These are phyloP conservation scores for Isaurus tuberculatus DNA, from an alignment of 92 coral and sea anemone genomes.

Conservation along the genomic window DNA sequence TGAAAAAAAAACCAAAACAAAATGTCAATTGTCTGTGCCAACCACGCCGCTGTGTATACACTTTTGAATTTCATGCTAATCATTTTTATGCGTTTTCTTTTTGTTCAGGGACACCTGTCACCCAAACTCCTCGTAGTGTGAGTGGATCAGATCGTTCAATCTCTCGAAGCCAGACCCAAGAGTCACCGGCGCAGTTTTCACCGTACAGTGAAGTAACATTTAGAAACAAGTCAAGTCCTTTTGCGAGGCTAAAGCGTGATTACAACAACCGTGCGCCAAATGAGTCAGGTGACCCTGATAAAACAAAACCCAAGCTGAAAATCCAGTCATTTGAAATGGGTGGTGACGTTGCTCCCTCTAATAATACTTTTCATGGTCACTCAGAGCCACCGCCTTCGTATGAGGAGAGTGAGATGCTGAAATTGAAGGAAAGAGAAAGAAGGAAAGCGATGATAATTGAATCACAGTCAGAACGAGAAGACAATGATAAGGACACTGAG, in stretches of 20 bases:
- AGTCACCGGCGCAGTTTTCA: slow-evolving; percentile 63
- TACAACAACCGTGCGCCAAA: slow-evolving; percentile 75
- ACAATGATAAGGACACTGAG: slow-evolving; percentile 24
- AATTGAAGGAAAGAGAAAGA: slow-evolving; percentile 81
- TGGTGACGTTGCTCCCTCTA: slow-evolving; percentile 65
- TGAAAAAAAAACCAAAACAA: no score
- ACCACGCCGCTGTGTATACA: no score
- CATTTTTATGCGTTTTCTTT: neutral
- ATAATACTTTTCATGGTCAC: slow-evolving; percentile 73
- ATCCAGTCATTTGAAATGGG: slow-evolving; percentile 90
- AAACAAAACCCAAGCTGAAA: slow-evolving; percentile 82
- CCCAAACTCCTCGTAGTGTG: slow-evolving; percentile 37
- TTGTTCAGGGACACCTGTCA: slow-evolving; percentile 24
- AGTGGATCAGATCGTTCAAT: slow-evolving; percentile 85
- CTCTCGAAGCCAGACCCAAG: slow-evolving; percentile 67
- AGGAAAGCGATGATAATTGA: slow-evolving; percentile 43
- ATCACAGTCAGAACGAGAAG: slow-evolving; percentile 41
- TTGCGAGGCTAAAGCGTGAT: slow-evolving; percentile 61
- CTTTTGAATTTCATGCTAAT: no score
- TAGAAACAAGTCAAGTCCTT: slow-evolving; percentile 68
- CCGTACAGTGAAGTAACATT: slow-evolving; percentile 57
- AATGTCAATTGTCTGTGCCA: no score
- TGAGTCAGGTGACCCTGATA: slow-evolving; percentile 72
- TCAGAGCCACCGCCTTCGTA: slow-evolving; percentile 90
- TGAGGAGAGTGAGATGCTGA: slow-evolving; percentile 79